phyloP scores from a whole-genome alignment of 2,797 vertebrate species.

The Leptatherina wallacei region DNA sequence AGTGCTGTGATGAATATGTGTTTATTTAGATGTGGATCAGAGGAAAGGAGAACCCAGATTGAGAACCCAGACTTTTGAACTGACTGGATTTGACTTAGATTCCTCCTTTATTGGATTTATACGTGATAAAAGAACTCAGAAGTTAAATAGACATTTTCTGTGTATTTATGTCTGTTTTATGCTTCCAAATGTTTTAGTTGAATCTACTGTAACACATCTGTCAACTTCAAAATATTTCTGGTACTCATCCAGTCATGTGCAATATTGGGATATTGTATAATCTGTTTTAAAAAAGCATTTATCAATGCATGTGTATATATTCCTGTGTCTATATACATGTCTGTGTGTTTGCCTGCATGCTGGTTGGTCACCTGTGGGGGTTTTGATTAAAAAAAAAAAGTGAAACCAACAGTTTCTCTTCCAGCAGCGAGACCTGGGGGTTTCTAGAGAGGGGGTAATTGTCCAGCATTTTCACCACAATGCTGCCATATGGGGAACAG shows the following conservation, averaged over 20 bases:
- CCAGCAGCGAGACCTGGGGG: constrained; percentile 84
- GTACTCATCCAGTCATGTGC: not conserved
- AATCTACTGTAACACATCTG: not conserved
- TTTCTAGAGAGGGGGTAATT: constrained; percentile 80
- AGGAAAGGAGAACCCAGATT: constrained; percentile 58
- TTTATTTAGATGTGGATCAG: constrained; percentile 63
- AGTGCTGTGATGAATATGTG: constrained; percentile 41
- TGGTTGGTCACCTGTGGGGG: constrained; percentile 73
- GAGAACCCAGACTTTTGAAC: constrained; percentile 32
- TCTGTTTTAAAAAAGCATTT: constrained; percentile 26
- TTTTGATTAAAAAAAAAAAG: constrained; percentile 67
- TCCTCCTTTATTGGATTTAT: constrained; percentile 64
- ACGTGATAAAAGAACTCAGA: constrained; percentile 17
- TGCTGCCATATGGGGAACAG: constrained; percentile 94
- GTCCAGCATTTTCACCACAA: constrained; percentile 90
- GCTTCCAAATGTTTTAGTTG: not conserved
- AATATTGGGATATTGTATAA: constrained; percentile 16
- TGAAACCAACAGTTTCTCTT: constrained; percentile 88
- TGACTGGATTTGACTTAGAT: constrained; percentile 65
- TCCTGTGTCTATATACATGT: not conserved
- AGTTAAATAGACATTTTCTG: not conserved
- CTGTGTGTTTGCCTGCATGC: constrained; percentile 66
- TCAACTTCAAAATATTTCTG: constrained; percentile 2
- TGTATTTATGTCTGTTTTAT: constrained; percentile 15
- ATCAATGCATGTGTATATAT: constrained; percentile 17